phyloP scores from a whole-genome alignment of 1,140 invertebrate genomes.

The Drosophila grimshawi region DNA sequence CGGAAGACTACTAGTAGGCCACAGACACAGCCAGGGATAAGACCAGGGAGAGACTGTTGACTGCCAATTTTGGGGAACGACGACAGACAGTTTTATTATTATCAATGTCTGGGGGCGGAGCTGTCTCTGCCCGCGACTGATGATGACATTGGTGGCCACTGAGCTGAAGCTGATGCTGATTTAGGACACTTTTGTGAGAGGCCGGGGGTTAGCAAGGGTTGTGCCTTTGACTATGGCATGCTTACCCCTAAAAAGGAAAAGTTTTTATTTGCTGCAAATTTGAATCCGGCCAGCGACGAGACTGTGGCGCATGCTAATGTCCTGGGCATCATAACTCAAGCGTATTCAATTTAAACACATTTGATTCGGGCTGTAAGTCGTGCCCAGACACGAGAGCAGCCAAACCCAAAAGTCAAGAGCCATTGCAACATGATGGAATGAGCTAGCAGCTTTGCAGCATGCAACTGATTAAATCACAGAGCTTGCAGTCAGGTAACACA shows the following conservation, averaged over 20 bases:
- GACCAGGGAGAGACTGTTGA: conserved; percentile 8
- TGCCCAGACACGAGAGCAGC: neutral
- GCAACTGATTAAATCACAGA: conserved; percentile 49
- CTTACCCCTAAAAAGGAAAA: conserved; percentile 10
- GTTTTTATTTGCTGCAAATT: conserved; percentile 52
- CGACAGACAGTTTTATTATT: conserved; percentile 57
- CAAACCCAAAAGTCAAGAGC: conserved; percentile 32
- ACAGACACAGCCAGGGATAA: conserved; percentile 17
- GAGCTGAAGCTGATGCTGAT: conserved; percentile 68
- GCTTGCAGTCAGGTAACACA: neutral
- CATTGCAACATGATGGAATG: conserved; percentile 33
- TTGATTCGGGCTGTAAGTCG: conserved; percentile 4
- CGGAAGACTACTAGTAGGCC: conserved; percentile 32
- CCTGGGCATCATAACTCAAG: conserved; percentile 58
- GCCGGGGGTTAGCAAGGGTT: conserved; percentile 32
- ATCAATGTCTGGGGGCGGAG: conserved; percentile 48
- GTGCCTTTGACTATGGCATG: conserved; percentile 46
- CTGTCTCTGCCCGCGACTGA: conserved; percentile 50
- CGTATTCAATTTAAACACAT: conserved; percentile 64
- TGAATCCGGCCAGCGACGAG: conserved; percentile 6
- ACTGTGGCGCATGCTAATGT: conserved; percentile 22
- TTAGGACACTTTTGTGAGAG: conserved; percentile 41
- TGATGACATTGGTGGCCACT: conserved; percentile 76
- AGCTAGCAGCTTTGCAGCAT: conserved; percentile 39
- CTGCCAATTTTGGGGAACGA: conserved; percentile 35